Base-by-base conservation (phyloP, 2,888 invertebrate genomes). In the Acanthosepion esculentum region DNA sequence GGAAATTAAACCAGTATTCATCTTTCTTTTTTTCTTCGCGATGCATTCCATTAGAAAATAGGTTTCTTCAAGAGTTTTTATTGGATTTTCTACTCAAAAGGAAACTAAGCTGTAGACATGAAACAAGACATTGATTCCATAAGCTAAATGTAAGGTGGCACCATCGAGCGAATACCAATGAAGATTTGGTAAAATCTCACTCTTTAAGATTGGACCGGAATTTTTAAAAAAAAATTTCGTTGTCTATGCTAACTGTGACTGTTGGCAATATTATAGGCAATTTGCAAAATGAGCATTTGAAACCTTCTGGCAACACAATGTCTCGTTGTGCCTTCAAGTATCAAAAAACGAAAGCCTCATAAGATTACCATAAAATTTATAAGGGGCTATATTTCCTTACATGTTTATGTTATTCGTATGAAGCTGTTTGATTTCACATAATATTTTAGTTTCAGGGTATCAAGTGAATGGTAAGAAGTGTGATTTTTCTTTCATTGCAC, bases 171-270 rank as follows among this genome's bases (percentile, higher is more conserved):
- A 78, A 29, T 78, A 78, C 78, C 78, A 78, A 78, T n/a, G 78
- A 78, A 78, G 8, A 78, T 29, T 78, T 78, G 78, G 78, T 78
- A n/a, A 78, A 78, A 78, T 78, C 29, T 78, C 78, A 78, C n/a
- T 78, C n/a, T 78, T n/a, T 8, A 78, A 78, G 15, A 78, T 78
- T 78, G 78, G 78, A 78, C 78, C 78, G 78, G 78, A 78, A n/a
- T 78, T 78, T n/a, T 29, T 29, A 78, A n/a, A n/a, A 78, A 78
- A n/a, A n/a, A 78, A 10, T n/a, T 78, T 78, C 78, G 78, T 78
- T 78, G 78, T 78, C 78, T 78, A 78, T 78, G 78, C 78, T 78
- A 78, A 78, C 78, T 78, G 78, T 78, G 78, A 10, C n/a, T 78
- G 78, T 78, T 78, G 78, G 78, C 78, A 78, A 78, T 78, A 10